A percentile compares a stretch with the other conserved stretches of the same genome.
Evolutionary conservation across 2,113 vertebrate species (phyloP).

Genomic region (Lophotis ruficrista): DNA sequence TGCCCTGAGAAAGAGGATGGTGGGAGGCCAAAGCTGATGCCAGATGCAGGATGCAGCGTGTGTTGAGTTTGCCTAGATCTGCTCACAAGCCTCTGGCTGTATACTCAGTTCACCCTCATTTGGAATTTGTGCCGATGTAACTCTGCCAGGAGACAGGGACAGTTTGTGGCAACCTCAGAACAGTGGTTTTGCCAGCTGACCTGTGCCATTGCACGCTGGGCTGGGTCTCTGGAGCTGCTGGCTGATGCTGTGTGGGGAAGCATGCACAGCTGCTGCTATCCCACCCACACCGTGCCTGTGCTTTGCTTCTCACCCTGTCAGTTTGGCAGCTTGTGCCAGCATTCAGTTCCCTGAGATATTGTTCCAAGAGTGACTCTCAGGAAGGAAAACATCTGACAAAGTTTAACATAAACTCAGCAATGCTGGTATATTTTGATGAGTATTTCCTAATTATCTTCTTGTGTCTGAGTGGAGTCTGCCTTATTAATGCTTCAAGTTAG

Average conservation of each 20-base stretch:
- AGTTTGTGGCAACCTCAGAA: background rate
- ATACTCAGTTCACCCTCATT: background rate
- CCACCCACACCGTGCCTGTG: background rate
- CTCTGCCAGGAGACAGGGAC: background rate
- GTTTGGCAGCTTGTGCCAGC: background rate
- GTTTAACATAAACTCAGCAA: slow-evolving; percentile 23
- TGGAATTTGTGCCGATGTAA: background rate
- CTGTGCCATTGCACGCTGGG: fast-evolving
- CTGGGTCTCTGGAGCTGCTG: background rate
- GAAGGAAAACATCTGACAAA: slow-evolving; percentile 36
- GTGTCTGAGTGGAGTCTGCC: slow-evolving; percentile 10
- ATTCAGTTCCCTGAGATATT: background rate
- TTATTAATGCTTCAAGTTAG: background rate
- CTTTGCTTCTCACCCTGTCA: background rate
- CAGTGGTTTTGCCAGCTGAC: background rate
- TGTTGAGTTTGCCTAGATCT: background rate
- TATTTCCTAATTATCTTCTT: slow-evolving; percentile 31
- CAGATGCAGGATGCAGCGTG: background rate
- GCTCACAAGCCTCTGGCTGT: background rate
- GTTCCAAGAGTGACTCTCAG: slow-evolving; percentile 35
- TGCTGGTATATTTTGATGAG: slow-evolving; percentile 24
- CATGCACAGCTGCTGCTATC: background rate
- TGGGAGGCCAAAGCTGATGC: background rate
- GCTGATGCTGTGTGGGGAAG: background rate
- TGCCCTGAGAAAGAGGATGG: background rate